phyloP scores from a whole-genome alignment of 2,113 vertebrate genomes.

The Globicephala melas region DNA sequence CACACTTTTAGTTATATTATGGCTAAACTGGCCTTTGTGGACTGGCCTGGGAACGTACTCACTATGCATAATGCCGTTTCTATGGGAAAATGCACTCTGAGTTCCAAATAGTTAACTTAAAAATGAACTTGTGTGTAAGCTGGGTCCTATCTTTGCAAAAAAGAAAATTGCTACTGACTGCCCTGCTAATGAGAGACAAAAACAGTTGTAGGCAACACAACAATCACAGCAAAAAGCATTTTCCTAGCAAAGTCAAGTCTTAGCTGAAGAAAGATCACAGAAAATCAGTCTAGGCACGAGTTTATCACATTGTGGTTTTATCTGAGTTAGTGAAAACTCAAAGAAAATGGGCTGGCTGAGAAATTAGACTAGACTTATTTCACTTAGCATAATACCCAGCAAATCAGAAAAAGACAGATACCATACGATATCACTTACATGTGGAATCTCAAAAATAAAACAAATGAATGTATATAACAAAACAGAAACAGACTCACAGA shows the following conservation, averaged over 20 bases:
- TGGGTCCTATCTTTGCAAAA: conserved; percentile 17
- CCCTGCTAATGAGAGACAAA: conserved; percentile 47
- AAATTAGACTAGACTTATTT: neutral
- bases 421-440: neutral
- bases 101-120: conserved; percentile 62
- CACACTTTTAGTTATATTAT: conserved; percentile 42
- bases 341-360: neutral
- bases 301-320: neutral
- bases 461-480: neutral
- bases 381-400: neutral
- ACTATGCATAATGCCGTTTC: neutral
- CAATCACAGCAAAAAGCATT: neutral
- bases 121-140: conserved; percentile 32
- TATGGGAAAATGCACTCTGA: conserved; percentile 36
- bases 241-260: conserved; percentile 36
- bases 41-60: conserved; percentile 1
- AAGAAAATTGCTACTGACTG: conserved; percentile 32
- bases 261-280: conserved; percentile 21
- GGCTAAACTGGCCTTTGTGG: conserved; percentile 23
- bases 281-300: neutral
- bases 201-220: neutral
- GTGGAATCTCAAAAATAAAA: neutral
- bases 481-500: neutral
- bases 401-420: neutral
- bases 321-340: conserved; percentile 11